Conservation (phyloP, 1,140 invertebrate genomes). For the Nautilus pompilius region DNA sequence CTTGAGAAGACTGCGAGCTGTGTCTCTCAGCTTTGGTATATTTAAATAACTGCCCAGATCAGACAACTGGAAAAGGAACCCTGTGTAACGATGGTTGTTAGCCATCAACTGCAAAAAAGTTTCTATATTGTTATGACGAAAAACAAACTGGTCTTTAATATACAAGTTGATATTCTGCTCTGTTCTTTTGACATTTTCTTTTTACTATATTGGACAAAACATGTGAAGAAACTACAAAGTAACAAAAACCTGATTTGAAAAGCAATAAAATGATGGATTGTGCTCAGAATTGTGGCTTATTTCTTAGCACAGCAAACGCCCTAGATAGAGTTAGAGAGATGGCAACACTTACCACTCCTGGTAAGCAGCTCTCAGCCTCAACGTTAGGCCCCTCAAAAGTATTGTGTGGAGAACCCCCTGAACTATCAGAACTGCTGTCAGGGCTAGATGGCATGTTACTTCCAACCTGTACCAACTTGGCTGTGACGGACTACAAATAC, state of each 20-base stretch:
- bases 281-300: background rate
- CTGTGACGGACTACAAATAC: slow-evolving; percentile 73
- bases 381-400: slow-evolving; percentile 70
- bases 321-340: background rate
- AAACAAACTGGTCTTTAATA: background rate
- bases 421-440: slow-evolving; percentile 83
- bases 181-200: background rate
- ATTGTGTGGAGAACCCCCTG: slow-evolving; percentile 64
- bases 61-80: slow-evolving; percentile 88
- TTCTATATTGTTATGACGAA: too few relatives aligned
- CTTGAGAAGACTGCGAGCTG: slow-evolving; percentile 80
- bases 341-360: slow-evolving; percentile 85
- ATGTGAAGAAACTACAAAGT: too few relatives aligned
- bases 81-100: slow-evolving; percentile 74
- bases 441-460: slow-evolving; percentile 82
- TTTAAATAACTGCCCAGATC: slow-evolving; percentile 80
- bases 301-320: too few relatives aligned
- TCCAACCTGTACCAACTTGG: slow-evolving; percentile 77
- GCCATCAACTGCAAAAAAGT: slow-evolving; percentile 67
- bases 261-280: background rate
- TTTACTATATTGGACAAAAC: background rate
- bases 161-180: background rate
- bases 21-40: slow-evolving; percentile 77
- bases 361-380: slow-evolving; percentile 83
- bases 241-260: too few relatives aligned